phyloP scores from a whole-genome alignment of 1,140 invertebrate species.

The Neuroterus valhalla region DNA sequence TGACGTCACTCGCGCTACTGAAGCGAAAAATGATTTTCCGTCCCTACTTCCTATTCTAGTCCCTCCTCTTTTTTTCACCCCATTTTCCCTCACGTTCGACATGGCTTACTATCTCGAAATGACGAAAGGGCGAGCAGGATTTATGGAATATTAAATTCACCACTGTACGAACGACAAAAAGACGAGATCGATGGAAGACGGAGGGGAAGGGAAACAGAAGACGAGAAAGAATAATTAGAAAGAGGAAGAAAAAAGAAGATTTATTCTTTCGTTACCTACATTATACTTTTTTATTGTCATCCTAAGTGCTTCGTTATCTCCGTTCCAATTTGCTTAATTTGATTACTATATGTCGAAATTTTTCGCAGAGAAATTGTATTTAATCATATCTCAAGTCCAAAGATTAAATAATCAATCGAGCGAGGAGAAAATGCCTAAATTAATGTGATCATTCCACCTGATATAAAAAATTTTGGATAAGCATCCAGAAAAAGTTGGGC shows the following conservation, averaged over 20 bases:
- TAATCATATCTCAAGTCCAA: no score
- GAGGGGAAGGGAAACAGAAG: background rate
- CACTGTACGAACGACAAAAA: constrained; percentile 6
- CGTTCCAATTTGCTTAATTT: background rate
- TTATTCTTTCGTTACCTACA: constrained; percentile 13
- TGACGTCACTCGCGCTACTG: constrained; percentile 14
- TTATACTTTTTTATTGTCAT: background rate
- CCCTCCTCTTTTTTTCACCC: background rate
- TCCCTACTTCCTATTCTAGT: background rate
- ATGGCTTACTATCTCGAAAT: constrained; percentile 16
- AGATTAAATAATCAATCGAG: no score
- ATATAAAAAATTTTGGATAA: no score
- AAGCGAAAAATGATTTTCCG: constrained; percentile 28
- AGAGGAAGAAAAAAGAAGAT: background rate
- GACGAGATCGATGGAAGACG: background rate
- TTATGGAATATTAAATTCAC: constrained; percentile 22
- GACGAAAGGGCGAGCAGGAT: constrained; percentile 16
- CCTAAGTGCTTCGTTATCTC: background rate
- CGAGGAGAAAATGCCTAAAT: no score
- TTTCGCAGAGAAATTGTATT: no score
- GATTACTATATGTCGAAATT: no score
- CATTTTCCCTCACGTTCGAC: background rate
- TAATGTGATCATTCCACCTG: no score
- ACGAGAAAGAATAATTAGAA: background rate
- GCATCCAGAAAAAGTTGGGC: no score